Conservation (phyloP, 2,888 invertebrate genomes). For the Ypsolopha scabrella region DNA sequence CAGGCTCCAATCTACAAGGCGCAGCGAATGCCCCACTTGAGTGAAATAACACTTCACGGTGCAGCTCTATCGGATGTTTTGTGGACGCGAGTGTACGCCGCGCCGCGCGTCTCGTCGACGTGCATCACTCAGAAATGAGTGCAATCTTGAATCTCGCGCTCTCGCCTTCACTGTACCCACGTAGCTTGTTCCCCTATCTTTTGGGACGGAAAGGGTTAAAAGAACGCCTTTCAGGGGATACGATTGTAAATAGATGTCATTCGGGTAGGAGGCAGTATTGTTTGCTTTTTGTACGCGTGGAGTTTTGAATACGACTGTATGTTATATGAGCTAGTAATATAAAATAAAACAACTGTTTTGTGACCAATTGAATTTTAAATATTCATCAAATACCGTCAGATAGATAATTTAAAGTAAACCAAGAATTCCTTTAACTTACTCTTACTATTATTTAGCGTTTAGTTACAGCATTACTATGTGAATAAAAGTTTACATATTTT, state of each 20-base stretch:
- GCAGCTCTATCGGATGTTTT: slow-evolving; percentile 39
- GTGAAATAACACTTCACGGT: slow-evolving; percentile 51
- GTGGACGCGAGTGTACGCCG: slow-evolving; percentile 16
- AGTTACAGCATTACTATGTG: too few species aligned
- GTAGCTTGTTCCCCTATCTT: slow-evolving; percentile 1
- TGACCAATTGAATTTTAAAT: too few species aligned
- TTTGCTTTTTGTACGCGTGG: not conserved
- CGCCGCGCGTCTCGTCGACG: slow-evolving; percentile 25
- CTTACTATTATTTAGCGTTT: too few species aligned
- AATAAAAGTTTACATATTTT: too few species aligned
- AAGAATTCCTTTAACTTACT: too few species aligned
- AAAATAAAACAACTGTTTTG: not conserved
- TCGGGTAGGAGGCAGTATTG: not conserved
- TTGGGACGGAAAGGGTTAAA: slow-evolving; percentile 6
- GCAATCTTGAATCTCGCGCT: slow-evolving; percentile 24
- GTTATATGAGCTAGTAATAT: too few species aligned
- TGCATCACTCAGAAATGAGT: slow-evolving; percentile 14
- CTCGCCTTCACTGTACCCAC: not conserved
- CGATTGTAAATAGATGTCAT: slow-evolving; percentile 1
- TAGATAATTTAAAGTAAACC: too few species aligned
- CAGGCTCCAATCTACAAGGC: slow-evolving; percentile 6
- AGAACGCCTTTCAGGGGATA: slow-evolving; percentile 5
- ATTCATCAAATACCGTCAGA: too few species aligned
- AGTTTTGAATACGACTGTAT: not conserved
- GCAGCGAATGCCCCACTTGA: slow-evolving; percentile 43